These are phyloP conservation scores for Hafferia zeledoni DNA, from an alignment of 2,797 vertebrate genomes.

Conservation along the genomic window DNA sequence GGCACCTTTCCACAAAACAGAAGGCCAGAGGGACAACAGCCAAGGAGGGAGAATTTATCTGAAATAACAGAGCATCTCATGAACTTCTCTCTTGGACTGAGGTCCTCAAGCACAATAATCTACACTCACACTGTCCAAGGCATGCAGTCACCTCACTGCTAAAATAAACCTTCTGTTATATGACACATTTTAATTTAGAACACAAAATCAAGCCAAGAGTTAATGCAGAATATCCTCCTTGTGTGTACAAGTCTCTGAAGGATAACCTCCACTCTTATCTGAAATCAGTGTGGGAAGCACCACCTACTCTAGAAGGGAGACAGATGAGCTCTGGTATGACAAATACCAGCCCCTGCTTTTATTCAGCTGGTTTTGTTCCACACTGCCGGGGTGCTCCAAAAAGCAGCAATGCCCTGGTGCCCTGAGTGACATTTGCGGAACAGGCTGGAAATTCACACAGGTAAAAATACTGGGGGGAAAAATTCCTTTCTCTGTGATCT, in stretches of 20 bases:
- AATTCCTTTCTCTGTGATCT: neutral
- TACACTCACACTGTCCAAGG: neutral
- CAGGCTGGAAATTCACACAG: neutral
- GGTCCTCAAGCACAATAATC: neutral
- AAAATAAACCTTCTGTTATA: neutral
- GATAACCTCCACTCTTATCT: neutral
- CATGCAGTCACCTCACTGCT: neutral
- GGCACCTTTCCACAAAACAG: neutral
- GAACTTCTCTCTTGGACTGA: neutral
- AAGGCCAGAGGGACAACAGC: neutral
- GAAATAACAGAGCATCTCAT: neutral
- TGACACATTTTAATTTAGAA: conserved; percentile 20
- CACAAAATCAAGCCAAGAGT: neutral
- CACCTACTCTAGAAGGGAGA: neutral
- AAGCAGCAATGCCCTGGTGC: neutral
- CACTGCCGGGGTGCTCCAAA: neutral
- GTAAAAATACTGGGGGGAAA: neutral
- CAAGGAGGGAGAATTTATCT: neutral
- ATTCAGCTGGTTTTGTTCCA: neutral
- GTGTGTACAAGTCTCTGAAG: neutral
- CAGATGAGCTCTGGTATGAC: neutral
- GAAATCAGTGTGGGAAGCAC: neutral
- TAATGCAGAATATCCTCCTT: neutral
- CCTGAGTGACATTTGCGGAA: neutral
- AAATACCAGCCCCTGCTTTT: neutral